Percentiles rank a stretch among this genome's conserved stretches.
Conservation (phyloP, 2,888 invertebrate species). For the Escarpia spicata region DNA sequence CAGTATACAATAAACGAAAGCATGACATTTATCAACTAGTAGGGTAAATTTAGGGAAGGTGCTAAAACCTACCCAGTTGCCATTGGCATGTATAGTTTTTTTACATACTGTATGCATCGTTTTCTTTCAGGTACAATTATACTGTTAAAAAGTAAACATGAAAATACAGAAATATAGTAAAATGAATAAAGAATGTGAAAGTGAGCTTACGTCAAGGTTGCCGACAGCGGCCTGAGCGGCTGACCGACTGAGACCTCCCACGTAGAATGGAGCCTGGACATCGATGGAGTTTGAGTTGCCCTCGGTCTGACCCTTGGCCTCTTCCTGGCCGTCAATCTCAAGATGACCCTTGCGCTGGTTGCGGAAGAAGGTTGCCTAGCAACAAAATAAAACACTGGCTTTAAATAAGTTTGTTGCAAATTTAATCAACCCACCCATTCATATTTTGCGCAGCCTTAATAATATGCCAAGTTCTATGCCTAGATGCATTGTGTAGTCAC, state of each 20-base stretch:
- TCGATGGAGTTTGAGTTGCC: conserved; percentile 69
- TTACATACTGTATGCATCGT: too few species aligned
- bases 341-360: conserved; percentile 74
- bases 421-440: not conserved
- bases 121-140: too few species aligned
- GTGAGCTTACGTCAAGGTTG: conserved; percentile 61
- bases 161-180: not conserved
- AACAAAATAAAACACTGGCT: not conserved
- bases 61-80: not conserved
- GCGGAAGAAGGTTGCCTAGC: conserved; percentile 73
- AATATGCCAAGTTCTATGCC: not conserved
- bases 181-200: conserved; percentile 6
- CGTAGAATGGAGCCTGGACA: conserved; percentile 77
- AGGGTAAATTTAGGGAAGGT: not conserved
- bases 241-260: conserved; percentile 79
- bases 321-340: conserved; percentile 70
- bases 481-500: too few species aligned
- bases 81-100: not conserved
- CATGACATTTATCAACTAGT: not conserved
- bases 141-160: too few species aligned
- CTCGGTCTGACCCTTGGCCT: conserved; percentile 69
- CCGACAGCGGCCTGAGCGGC: conserved; percentile 64
- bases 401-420: not conserved
- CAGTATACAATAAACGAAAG: not conserved
- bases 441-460: not conserved